These are phyloP conservation scores for Adelosebastes latens DNA, from an alignment of 2,797 vertebrate species.

Conservation along the genomic window DNA sequence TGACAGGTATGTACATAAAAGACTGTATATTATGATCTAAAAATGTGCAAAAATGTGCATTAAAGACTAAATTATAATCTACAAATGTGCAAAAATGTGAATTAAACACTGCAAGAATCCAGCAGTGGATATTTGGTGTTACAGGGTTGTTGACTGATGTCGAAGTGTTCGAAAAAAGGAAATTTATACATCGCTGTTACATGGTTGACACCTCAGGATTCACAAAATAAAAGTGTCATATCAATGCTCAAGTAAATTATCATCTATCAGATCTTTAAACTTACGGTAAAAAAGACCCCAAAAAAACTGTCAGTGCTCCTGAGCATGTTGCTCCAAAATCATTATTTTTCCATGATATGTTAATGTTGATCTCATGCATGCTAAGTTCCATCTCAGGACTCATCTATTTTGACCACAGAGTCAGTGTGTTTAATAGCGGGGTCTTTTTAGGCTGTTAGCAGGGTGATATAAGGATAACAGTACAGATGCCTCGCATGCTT, in stretches of 20 bases:
- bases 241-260: not conserved
- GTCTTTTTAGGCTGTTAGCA: constrained; percentile 48
- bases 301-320: not conserved
- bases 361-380: constrained; percentile 16
- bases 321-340: not conserved
- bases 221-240: not conserved
- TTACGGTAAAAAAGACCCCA: not conserved
- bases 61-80: too few species aligned
- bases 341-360: not conserved
- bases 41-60: too few species aligned
- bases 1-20: too few species aligned
- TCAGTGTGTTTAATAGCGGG: constrained; percentile 19
- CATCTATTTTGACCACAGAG: constrained; percentile 22
- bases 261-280: not conserved
- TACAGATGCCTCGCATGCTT: constrained; percentile 77
- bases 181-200: not conserved
- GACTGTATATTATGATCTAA: too few species aligned
- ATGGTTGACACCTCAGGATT: not conserved
- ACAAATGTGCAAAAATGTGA: too few species aligned
- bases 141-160: too few species aligned
- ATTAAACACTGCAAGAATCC: too few species aligned
- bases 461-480: constrained; percentile 77
- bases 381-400: constrained; percentile 22
- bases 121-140: too few species aligned
- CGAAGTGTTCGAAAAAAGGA: not conserved